Evolutionary conservation across 1,140 invertebrate species (phyloP).

Genomic region (Pogonomyrmex californicus): DNA sequence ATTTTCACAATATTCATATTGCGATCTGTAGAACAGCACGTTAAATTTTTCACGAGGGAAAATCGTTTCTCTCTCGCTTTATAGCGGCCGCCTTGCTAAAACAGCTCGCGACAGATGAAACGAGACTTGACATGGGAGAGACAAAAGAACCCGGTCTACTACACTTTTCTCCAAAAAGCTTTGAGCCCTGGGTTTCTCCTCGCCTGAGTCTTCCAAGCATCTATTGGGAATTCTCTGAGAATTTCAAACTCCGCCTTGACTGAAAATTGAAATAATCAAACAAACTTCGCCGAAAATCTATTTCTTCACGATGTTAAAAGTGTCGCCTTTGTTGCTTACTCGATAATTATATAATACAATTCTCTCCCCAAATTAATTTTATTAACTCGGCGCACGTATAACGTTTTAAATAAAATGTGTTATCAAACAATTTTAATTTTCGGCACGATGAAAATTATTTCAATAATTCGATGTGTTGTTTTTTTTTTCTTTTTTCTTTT

Average conservation of each 20-base stretch:
- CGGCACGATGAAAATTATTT: not conserved
- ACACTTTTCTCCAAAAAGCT: conserved; percentile 63
- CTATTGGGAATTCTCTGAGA: conserved; percentile 47
- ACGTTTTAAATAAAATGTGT: not conserved
- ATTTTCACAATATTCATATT: not conserved
- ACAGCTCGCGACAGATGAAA: conserved; percentile 69
- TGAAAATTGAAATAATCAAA: conserved; percentile 60
- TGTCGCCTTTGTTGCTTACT: not conserved
- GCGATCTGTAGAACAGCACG: not conserved
- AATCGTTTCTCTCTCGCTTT: conserved; percentile 19
- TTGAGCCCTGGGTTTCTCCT: conserved; percentile 39
- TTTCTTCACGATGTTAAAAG: not conserved
- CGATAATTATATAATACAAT: not conserved
- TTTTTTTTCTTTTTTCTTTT: not conserved
- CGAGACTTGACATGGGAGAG: conserved; percentile 67
- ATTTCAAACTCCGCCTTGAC: conserved; percentile 49
- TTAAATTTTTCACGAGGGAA: conserved; percentile 31
- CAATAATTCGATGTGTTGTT: not conserved
- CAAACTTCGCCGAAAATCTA: conserved; percentile 11
- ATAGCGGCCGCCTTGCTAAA: conserved; percentile 52
- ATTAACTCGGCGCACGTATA: not conserved
- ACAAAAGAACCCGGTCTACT: conserved; percentile 57
- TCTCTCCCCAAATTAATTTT: not conserved
- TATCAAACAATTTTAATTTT: not conserved
- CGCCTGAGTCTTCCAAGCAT: conserved; percentile 37